phyloP scores from a whole-genome alignment of 2,888 invertebrate species.

The Ochropleura leucogaster region DNA sequence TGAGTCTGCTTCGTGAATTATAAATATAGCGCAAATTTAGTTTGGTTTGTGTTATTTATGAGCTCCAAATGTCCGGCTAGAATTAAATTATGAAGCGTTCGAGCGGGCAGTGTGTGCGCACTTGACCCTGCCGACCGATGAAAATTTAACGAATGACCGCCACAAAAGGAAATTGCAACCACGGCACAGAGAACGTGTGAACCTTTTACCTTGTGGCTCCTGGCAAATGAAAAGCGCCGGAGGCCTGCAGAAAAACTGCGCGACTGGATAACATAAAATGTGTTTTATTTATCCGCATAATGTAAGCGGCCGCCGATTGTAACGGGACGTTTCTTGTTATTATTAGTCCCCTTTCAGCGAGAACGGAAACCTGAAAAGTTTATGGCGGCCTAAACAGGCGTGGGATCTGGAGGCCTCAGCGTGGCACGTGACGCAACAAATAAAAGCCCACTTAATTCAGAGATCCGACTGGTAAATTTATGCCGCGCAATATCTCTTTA shows the following conservation, averaged over 20 bases:
- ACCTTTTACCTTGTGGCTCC: slow-evolving; percentile 76
- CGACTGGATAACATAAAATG: slow-evolving; percentile 58
- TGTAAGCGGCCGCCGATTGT: slow-evolving; percentile 37
- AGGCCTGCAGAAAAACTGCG: slow-evolving; percentile 65
- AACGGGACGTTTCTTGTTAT: slow-evolving; percentile 49
- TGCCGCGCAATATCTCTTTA: slow-evolving; percentile 87
- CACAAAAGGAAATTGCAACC: slow-evolving; percentile 84
- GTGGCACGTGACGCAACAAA: slow-evolving; percentile 87
- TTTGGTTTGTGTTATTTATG: slow-evolving; percentile 79
- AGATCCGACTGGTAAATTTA: slow-evolving; percentile 87
- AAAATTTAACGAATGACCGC: slow-evolving; percentile 84
- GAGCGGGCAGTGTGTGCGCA: slow-evolving; percentile 68
- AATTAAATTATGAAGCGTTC: slow-evolving; percentile 79
- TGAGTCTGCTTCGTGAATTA: slow-evolving; percentile 68
- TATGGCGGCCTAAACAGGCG: slow-evolving; percentile 76
- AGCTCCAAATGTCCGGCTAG: slow-evolving; percentile 75
- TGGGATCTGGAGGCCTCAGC: slow-evolving; percentile 76
- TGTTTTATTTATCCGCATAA: slow-evolving; percentile 65
- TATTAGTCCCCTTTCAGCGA: slow-evolving; percentile 63
- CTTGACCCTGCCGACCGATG: slow-evolving; percentile 78
- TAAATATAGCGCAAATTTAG: slow-evolving; percentile 75
- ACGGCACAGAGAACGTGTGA: slow-evolving; percentile 74
- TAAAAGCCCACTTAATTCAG: slow-evolving; percentile 89
- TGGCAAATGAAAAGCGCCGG: slow-evolving; percentile 72
- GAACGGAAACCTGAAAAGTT: slow-evolving; percentile 73